Evolutionary conservation across 2,888 invertebrate genomes (phyloP).

Genomic region (Dromius quadrimaculatus): DNA sequence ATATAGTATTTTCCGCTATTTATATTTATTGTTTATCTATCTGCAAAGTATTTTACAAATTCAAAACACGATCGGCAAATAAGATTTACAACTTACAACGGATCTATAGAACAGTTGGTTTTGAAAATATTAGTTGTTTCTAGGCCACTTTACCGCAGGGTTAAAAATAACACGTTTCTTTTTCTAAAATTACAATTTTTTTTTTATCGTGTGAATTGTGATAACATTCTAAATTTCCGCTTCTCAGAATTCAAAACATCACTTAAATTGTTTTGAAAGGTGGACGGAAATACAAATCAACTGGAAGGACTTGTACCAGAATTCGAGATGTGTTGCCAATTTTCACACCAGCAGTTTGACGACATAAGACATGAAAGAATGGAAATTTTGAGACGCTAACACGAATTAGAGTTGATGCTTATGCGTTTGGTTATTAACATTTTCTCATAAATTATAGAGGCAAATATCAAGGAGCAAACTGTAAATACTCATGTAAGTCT

Average conservation of each 20-base stretch:
- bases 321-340: not conserved
- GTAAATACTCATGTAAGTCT: slow-evolving; percentile 20
- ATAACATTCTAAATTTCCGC: slow-evolving; percentile 10
- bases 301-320: not conserved
- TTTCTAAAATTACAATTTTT: too few species aligned
- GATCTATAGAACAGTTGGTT: not conserved
- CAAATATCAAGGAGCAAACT: slow-evolving; percentile 16
- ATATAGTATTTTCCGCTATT: slow-evolving; percentile 26
- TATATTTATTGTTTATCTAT: slow-evolving; percentile 27
- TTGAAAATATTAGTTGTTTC: slow-evolving; percentile 19
- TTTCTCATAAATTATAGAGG: slow-evolving; percentile 11
- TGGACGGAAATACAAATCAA: slow-evolving; percentile 15
- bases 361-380: not conserved
- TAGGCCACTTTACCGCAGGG: slow-evolving; percentile 18
- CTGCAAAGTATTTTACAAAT: slow-evolving; percentile 5
- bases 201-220: not conserved
- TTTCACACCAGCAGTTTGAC: not conserved
- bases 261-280: slow-evolving; percentile 14
- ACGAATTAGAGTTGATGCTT: not conserved
- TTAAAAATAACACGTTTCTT: slow-evolving; percentile 15
- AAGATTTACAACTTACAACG: too few species aligned
- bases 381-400: not conserved
- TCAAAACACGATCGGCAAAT: not conserved
- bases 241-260: not conserved
- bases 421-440: not conserved